Evolutionary conservation across 1,140 invertebrate species (phyloP), one percentile per base, ranked within the genome.

Genomic region (Bradynema listronoti): DNA sequence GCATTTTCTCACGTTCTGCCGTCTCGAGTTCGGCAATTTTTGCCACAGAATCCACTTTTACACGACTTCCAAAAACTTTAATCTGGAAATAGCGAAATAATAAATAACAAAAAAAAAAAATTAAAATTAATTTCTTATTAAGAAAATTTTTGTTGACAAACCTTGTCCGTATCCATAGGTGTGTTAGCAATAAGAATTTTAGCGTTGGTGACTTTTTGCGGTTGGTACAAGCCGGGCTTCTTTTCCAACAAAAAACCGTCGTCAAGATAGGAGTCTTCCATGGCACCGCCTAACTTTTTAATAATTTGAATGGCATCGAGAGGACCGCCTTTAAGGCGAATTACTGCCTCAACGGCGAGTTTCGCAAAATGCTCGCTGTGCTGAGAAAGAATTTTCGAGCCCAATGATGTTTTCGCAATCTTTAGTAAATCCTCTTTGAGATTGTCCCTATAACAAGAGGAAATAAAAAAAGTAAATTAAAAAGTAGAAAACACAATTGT

Each of bases 141-240:
- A 62, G 27, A 69, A 62, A 53, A 60, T 63, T 32, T 30, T 5
- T n/a, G 22, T 41, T 16, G 24, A 43, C 29, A 61, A 53, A 47
- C 95, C 82, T 99, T 99, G 76, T 99, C 95, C 19, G 92, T 93
- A 79, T 99, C 95, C 95, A 99, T 99, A 0, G 95, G 90, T 33
- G 95, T 99, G 78, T 99, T 99, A n/a, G 94, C 94, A 77, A 99
- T 92, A 11, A 99, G 84, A 77, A 99, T 97, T 75, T 86, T 87
- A 9, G 91, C 91, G 72, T 87, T 94, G 81, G 94, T 90, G 70
- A 96, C 82, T 55, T 84, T 81, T 78, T 90, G 89, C 0, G 90
- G 90, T 78, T 91, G 89, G n/a, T 85, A 82, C 32, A 87, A 83
- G 45, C 91, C 91, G 16, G 89, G 85, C 81, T 91, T 96, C 77